These are phyloP conservation scores for Crypturellus undulatus DNA, from an alignment of 2,113 vertebrate genomes.

Conservation along the genomic window DNA sequence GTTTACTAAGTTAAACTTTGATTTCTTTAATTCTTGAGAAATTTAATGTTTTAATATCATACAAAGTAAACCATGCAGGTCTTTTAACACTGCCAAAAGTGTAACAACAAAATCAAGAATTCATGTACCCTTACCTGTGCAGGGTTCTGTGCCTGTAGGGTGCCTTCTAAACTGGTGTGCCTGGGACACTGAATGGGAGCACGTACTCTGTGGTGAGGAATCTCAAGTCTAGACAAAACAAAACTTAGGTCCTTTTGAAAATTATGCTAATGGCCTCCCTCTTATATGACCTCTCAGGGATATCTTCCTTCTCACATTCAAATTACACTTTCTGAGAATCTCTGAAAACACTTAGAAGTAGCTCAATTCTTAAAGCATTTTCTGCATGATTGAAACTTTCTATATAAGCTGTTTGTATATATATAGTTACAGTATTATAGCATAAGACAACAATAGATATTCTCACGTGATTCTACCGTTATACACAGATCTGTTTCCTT, in stretches of 20 bases:
- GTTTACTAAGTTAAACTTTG: background rate
- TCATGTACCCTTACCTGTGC: background rate
- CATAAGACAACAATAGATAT: background rate
- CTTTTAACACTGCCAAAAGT: background rate
- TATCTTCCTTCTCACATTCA: background rate
- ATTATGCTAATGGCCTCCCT: background rate
- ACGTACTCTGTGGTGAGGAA: background rate
- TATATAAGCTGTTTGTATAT: background rate
- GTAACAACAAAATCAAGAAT: background rate
- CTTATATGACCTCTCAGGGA: background rate
- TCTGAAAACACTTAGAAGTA: background rate
- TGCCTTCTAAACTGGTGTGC: background rate
- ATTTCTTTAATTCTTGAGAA: background rate
- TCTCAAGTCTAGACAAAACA: background rate
- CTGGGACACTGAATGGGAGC: background rate
- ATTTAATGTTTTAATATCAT: background rate
- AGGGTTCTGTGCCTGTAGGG: background rate
- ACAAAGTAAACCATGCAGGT: fast-evolving
- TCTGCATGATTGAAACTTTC: background rate
- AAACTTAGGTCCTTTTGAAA: background rate
- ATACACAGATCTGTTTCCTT: background rate
- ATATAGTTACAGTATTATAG: background rate
- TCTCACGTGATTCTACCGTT: background rate
- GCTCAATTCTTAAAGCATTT: background rate
- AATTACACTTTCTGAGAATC: background rate